These are phyloP conservation scores for Cladopsammia gracilis DNA, from an alignment of 64 coral and sea anemone genomes.

Conservation along the genomic window DNA sequence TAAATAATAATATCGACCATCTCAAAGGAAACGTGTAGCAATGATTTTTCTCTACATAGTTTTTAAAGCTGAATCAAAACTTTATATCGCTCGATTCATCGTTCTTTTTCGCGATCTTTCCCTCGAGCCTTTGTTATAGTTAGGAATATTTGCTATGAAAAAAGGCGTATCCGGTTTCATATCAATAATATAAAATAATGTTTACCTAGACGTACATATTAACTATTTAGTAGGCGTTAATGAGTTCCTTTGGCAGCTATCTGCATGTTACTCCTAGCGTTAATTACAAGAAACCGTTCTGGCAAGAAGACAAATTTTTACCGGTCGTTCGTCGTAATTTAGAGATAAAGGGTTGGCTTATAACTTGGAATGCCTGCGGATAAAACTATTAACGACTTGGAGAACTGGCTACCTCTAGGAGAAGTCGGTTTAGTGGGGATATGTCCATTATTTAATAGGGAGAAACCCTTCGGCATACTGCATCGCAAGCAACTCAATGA, in stretches of 20 bases:
- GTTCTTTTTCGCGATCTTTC: conserved; percentile 1
- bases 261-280: not conserved
- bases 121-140: not conserved
- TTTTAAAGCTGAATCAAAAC: not conserved
- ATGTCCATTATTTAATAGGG: conserved; percentile 53
- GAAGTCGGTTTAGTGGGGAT: conserved; percentile 75
- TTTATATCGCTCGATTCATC: not conserved
- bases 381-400: not conserved
- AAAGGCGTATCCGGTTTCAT: not conserved
- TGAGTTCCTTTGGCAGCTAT: not conserved
- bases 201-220: conserved; percentile 22
- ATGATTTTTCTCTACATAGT: not conserved
- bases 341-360: not conserved
- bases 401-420: conserved; percentile 66
- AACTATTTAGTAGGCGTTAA: conserved; percentile 41
- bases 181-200: not conserved
- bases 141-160: not conserved
- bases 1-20: not conserved
- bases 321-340: not conserved
- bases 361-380: conserved; percentile 9
- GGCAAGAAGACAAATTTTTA: not conserved
- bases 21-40: not conserved
- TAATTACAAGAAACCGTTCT: conserved; percentile 6
- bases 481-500: conserved; percentile 68
- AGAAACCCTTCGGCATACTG: conserved; percentile 37